phyloP scores from a whole-genome alignment of 2,888 invertebrate species.

The Helobdella robusta region DNA sequence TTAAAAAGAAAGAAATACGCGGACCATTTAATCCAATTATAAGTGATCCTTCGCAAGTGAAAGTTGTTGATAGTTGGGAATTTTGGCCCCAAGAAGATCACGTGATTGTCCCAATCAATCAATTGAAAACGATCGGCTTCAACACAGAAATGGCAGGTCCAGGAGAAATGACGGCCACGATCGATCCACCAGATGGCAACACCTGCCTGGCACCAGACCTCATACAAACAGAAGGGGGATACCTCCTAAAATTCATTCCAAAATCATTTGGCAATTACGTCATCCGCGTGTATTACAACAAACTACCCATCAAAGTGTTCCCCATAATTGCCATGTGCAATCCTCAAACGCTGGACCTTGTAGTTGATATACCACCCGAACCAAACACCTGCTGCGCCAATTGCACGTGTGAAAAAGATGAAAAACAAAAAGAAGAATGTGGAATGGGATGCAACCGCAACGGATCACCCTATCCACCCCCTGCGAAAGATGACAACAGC shows the following conservation, averaged over 20 bases:
- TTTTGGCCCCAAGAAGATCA: conserved; percentile 26
- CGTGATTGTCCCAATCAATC: conserved; percentile 47
- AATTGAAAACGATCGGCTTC: conserved; percentile 60
- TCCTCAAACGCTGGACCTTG: conserved; percentile 38
- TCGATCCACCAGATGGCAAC: conserved; percentile 27
- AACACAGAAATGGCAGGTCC: conserved; percentile 84
- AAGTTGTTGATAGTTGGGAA: conserved; percentile 7
- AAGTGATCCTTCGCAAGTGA: conserved; percentile 5
- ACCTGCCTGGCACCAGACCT: conserved; percentile 19
- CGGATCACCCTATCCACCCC: too few species aligned
- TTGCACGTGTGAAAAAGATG: too few species aligned
- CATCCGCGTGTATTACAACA: conserved; percentile 68
- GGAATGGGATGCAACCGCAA: too few species aligned
- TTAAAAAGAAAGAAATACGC: conserved; percentile 54
- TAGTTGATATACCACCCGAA: conserved; percentile 11
- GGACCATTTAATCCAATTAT: conserved; percentile 17
- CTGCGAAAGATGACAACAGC: too few species aligned
- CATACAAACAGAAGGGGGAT: conserved; percentile 21
- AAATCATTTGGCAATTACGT: conserved; percentile 56
- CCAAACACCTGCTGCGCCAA: neutral
- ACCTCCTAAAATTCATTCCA: conserved; percentile 27
- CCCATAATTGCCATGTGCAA: conserved; percentile 55
- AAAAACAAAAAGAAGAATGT: too few species aligned
- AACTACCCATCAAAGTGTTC: conserved; percentile 63
- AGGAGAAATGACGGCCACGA: conserved; percentile 24